Conservation (phyloP, 1,140 invertebrate species). For the Drosophila aff. region DNA sequence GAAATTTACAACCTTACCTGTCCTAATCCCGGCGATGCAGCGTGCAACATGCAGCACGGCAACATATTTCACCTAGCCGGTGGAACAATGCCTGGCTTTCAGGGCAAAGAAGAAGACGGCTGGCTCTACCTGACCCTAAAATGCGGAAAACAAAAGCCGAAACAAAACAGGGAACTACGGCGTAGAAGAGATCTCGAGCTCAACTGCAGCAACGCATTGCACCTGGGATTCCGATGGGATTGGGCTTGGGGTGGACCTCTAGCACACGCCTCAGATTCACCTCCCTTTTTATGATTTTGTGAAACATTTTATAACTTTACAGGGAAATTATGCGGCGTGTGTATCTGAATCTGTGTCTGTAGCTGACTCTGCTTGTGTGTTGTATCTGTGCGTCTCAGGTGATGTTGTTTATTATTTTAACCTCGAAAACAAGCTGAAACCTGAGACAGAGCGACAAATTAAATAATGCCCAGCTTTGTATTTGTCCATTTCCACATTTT, state of each 20-base stretch:
- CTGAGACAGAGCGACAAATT: conserved; percentile 59
- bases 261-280: conserved; percentile 35
- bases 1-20: conserved; percentile 49
- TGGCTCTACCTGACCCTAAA: conserved; percentile 71
- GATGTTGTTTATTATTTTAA: conserved; percentile 68
- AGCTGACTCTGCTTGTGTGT: conserved; percentile 1
- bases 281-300: conserved; percentile 71
- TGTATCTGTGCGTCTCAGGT: conserved; percentile 24
- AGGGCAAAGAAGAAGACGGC: conserved; percentile 24
- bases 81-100: conserved; percentile 68
- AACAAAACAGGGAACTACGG: conserved; percentile 32
- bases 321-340: conserved; percentile 59
- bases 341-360: conserved; percentile 23
- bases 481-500: conserved; percentile 38
- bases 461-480: conserved; percentile 69
- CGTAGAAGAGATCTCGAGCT: conserved; percentile 8
- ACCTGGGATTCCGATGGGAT: conserved; percentile 58
- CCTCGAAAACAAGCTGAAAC: conserved; percentile 64
- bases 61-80: conserved; percentile 53
- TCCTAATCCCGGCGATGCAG: conserved; percentile 51
- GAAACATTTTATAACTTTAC: conserved; percentile 80
- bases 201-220: conserved; percentile 54
- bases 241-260: conserved; percentile 39
- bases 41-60: conserved; percentile 36
- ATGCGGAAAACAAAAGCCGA: conserved; percentile 57